Conservation (phyloP, 1,140 invertebrate genomes). For the Musca domestica region DNA sequence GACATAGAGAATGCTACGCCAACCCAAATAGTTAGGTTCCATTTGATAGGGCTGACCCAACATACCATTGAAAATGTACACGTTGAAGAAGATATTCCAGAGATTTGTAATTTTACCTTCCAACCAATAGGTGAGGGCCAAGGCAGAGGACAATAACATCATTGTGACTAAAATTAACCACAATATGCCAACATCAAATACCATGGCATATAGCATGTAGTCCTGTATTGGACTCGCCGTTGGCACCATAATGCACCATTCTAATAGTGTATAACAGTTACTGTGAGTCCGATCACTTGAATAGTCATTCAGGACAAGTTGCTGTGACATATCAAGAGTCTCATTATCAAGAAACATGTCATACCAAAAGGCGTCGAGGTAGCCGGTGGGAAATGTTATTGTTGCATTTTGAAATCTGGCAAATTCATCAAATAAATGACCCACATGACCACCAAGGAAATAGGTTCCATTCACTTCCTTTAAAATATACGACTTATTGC, state of each 20-base stretch:
- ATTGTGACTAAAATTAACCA: not conserved
- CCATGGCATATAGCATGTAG: too few species aligned
- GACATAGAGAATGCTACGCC: not conserved
- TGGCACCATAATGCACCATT: too few species aligned
- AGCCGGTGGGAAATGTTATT: not conserved
- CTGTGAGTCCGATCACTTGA: not conserved
- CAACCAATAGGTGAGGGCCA: not conserved
- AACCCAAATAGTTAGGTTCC: not conserved
- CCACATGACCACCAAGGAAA: not conserved
- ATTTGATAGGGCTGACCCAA: not conserved
- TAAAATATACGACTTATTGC: not conserved
- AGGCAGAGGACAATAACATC: not conserved
- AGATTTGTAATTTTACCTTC: not conserved
- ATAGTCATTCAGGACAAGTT: not conserved
- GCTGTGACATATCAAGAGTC: not conserved
- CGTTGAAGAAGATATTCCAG: not conserved
- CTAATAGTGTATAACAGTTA: not conserved
- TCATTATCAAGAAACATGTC: not conserved
- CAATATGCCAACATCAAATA: too few species aligned
- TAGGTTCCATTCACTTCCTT: not conserved
- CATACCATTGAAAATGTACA: not conserved
- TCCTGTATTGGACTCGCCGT: too few species aligned
- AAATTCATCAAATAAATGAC: slow-evolving; percentile 1
- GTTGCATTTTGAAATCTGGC: not conserved
- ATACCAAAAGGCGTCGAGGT: not conserved